A percentile compares a stretch with the other conserved stretches of the same genome.
Conservation (phyloP, 2,797 vertebrate genomes). For the Semaprochilodus insignis region DNA sequence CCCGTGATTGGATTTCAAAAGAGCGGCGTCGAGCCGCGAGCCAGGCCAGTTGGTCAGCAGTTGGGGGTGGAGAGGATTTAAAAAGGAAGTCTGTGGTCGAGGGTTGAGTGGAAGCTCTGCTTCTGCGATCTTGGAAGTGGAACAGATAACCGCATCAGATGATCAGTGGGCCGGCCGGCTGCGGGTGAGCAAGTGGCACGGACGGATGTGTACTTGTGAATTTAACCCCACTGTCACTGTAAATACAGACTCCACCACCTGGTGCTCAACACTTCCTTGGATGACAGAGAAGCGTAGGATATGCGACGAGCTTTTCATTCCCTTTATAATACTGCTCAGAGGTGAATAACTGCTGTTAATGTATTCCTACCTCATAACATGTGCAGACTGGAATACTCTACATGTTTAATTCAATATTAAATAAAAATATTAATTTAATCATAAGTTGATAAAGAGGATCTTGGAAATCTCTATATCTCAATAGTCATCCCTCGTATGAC, state of each 20-base stretch:
- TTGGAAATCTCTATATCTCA: too few species aligned
- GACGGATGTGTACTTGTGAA: constrained; percentile 50
- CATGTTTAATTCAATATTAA: too few species aligned
- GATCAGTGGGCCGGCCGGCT: constrained; percentile 20
- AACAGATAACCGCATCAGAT: constrained; percentile 1
- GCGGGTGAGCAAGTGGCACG: constrained; percentile 7
- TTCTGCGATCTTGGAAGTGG: neutral
- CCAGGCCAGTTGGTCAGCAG: constrained; percentile 21
- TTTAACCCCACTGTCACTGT: constrained; percentile 38
- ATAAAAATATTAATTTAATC: too few species aligned
- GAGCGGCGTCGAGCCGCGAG: neutral
- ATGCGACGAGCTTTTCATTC: constrained; percentile 37
- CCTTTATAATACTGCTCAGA: neutral
- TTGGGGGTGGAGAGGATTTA: constrained; percentile 12
- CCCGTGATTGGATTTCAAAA: constrained; percentile 14
- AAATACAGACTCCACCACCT: constrained; percentile 55
- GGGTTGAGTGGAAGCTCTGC: neutral
- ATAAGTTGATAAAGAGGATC: too few species aligned
- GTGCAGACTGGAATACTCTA: too few species aligned
- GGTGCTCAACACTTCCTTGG: constrained; percentile 35
- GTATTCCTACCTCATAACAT: too few species aligned
- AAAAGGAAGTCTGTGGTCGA: constrained; percentile 16
- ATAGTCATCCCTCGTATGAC: too few species aligned
- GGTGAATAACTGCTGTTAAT: too few species aligned
- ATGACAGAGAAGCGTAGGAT: constrained; percentile 46